Conservation (phyloP, 2,797 vertebrate species). For the Notolepis coatsorum region DNA sequence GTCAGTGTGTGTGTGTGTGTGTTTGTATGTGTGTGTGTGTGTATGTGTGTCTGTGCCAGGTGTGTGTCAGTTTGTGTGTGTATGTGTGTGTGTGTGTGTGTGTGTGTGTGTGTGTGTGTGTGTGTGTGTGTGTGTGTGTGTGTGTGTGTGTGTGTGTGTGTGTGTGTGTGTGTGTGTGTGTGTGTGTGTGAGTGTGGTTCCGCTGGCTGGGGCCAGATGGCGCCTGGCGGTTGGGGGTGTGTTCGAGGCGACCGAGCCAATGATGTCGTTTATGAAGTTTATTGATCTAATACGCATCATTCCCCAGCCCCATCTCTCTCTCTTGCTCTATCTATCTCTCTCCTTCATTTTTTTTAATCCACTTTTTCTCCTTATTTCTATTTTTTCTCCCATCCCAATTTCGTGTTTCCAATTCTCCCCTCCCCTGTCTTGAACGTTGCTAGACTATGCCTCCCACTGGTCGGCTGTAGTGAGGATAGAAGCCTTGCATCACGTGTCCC, state of each 20-base stretch:
- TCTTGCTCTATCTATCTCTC: slow-evolving; percentile 47
- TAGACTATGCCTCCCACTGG: too few species aligned
- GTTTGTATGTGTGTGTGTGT: not conserved
- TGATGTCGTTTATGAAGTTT: slow-evolving; percentile 79
- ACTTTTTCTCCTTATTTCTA: not conserved
- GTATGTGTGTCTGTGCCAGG: too few species aligned
- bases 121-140: too few species aligned
- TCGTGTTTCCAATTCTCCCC: too few species aligned
- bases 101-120: too few species aligned
- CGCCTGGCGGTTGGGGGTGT: slow-evolving; percentile 71
- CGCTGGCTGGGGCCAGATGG: slow-evolving; percentile 75
- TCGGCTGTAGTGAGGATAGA: too few species aligned
- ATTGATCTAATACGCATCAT: slow-evolving; percentile 75
- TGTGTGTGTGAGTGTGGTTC: slow-evolving; percentile 36
- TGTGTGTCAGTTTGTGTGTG: too few species aligned
- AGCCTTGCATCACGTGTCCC: too few species aligned
- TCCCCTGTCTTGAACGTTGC: too few species aligned
- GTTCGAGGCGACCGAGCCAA: slow-evolving; percentile 69
- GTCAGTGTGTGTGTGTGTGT: too few species aligned
- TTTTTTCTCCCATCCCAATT: too few species aligned
- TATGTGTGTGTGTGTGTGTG: too few species aligned
- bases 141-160: not conserved
- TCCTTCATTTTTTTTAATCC: slow-evolving; percentile 29
- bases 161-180: not conserved
- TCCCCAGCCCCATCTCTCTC: slow-evolving; percentile 47